Conservation (phyloP, 2,797 vertebrate genomes). For the Choloepus didactylus region DNA sequence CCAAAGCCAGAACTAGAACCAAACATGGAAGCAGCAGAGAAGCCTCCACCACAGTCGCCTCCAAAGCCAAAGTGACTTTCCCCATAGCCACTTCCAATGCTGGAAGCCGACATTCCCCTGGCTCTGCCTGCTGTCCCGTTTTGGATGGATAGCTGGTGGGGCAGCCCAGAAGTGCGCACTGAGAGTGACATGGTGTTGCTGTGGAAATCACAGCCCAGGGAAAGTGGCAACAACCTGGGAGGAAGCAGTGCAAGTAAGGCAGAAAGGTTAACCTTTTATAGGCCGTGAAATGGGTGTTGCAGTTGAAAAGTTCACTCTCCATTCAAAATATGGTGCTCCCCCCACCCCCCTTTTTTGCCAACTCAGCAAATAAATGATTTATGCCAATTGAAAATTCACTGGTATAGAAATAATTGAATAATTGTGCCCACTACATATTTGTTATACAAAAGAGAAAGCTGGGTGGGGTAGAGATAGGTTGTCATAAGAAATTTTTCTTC, state of each 20-base stretch:
- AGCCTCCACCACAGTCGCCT: slow-evolving; percentile 71
- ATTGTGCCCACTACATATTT: slow-evolving; percentile 81
- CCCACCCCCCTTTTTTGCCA: slow-evolving; percentile 31
- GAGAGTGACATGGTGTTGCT: slow-evolving; percentile 83
- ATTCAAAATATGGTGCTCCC: slow-evolving; percentile 28
- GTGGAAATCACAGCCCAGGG: neutral
- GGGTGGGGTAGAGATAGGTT: slow-evolving; percentile 84
- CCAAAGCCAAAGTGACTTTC: slow-evolving; percentile 69
- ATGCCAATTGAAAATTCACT: slow-evolving; percentile 79
- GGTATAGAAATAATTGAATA: slow-evolving; percentile 81
- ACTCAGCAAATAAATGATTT: slow-evolving; percentile 53
- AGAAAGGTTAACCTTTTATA: slow-evolving; percentile 76
- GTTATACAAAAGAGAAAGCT: slow-evolving; percentile 75
- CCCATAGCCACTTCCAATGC: slow-evolving; percentile 65
- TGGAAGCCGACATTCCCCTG: slow-evolving; percentile 77
- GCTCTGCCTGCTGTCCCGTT: slow-evolving; percentile 67
- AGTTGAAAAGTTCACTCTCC: slow-evolving; percentile 76
- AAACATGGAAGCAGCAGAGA: slow-evolving; percentile 85
- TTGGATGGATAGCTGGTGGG: slow-evolving; percentile 78
- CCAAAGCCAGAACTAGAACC: slow-evolving; percentile 85
- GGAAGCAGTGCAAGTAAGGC: neutral
- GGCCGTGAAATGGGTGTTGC: slow-evolving; percentile 71
- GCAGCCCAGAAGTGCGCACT: neutral
- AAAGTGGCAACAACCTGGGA: rapidly evolving
- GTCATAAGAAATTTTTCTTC: slow-evolving; percentile 63